Base-by-base conservation (phyloP, 1,140 invertebrate genomes). In the Temnothorax curvispinosus region DNA sequence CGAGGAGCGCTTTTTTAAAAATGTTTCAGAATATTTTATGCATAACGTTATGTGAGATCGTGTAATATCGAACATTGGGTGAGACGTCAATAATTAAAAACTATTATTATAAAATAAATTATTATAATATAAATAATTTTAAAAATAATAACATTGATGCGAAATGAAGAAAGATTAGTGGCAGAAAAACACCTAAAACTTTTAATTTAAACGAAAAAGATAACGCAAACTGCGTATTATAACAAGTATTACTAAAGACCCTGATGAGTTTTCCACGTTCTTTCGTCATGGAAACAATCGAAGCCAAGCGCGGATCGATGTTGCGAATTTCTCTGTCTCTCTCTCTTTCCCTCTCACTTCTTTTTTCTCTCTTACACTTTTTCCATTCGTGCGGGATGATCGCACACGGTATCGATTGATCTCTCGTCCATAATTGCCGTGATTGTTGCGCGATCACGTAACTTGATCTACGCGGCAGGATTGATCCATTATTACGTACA, bases 381-480 rank as follows among this genome's bases (percentile, higher is more conserved):
- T 21, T 56, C 15, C 58, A 18, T 18, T 21, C 15, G 38, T 13
- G 38, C 13, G 35, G 62, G 9, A 80, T 41, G 65, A 69, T 80
- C 32, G 64, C 64, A 15, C 58, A 15, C 11, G 35, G 21, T 18
- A 54, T 81, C 38, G 64, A 52, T 72, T 72, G 78, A 82, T 82
- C 38, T 71, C 52, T 72, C 78, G 27, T 44, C 52, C 21, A 35
- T 82, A 82, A 82, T 82, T 80, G 47, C 77, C 62, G 77, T 54
- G 62, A 80, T 80, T 82, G 52, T 71, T 82, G 65, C 35, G 41
- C 52, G 78, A 80, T 80, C 85, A 87, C 71, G 81, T 76, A 85
- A 76, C 58, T 15, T 76, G 72, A 85, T 85, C 81, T 64, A 75
- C 56, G 47, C 52, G 62, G 32, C 44, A 32, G 52, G 47, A 72